Evolutionary conservation across 2,113 vertebrate genomes (phyloP).

Genomic region (Orientallactaga bullata): DNA sequence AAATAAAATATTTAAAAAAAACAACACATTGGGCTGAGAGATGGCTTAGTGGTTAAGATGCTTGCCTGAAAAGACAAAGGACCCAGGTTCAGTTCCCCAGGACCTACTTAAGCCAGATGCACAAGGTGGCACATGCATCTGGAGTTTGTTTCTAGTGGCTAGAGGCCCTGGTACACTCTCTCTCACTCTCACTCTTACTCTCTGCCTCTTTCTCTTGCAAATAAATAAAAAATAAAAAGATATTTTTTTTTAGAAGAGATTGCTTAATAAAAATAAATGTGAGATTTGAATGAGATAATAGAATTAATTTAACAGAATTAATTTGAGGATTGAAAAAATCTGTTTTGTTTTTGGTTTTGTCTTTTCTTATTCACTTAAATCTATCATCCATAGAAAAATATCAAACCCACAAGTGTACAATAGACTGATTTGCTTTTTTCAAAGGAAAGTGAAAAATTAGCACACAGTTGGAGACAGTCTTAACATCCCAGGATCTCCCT

Average conservation of each 20-base stretch:
- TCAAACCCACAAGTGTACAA: neutral
- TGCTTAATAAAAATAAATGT: neutral
- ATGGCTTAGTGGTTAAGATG: no score
- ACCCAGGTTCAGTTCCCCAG: no score
- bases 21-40: no score
- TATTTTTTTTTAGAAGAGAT: constrained; percentile 4
- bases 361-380: neutral
- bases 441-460: neutral
- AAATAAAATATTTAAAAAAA: no score
- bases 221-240: no score
- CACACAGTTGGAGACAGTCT: neutral
- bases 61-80: no score
- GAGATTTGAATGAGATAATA: neutral
- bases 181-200: no score
- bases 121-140: no score
- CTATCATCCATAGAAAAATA: neutral
- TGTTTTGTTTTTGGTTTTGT: neutral
- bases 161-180: no score
- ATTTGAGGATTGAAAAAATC: neutral
- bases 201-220: no score
- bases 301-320: neutral
- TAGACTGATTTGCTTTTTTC: neutral
- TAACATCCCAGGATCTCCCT: neutral
- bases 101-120: no score
- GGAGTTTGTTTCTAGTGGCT: no score